These are phyloP conservation scores for Volucella inflata DNA, from an alignment of 2,888 invertebrate species.

Conservation along the genomic window DNA sequence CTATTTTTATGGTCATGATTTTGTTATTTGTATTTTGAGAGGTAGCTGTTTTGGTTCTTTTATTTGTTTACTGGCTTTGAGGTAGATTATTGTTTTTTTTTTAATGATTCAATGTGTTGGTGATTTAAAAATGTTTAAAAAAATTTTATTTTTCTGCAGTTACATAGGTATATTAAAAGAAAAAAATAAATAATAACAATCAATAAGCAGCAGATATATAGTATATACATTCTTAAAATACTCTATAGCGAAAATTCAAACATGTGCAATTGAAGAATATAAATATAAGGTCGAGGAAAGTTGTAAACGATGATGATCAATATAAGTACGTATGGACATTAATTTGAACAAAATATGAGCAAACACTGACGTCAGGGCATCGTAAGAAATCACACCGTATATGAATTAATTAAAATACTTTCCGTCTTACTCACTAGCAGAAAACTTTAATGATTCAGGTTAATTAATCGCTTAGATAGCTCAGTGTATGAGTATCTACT, in stretches of 20 bases:
- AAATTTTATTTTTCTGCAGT: constrained; percentile 1
- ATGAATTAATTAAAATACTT: no score
- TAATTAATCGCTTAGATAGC: constrained; percentile 24
- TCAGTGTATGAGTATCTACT: not conserved
- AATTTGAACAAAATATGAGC: no score
- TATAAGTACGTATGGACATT: not conserved
- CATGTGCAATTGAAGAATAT: not conserved
- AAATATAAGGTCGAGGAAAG: not conserved
- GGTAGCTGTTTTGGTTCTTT: constrained; percentile 27
- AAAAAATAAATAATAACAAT: constrained; percentile 8
- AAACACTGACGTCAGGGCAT: no score
- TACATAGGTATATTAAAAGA: not conserved
- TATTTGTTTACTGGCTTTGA: constrained; percentile 19
- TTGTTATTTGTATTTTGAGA: constrained; percentile 25
- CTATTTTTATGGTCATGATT: constrained; percentile 1
- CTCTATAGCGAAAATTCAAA: not conserved
- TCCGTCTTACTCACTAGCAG: not conserved
- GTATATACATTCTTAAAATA: constrained; percentile 2
- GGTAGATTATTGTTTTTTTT: constrained; percentile 36
- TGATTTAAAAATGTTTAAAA: not conserved
- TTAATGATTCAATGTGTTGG: not conserved
- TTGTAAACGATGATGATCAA: no score
- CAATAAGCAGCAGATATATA: constrained; percentile 18
- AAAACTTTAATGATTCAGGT: constrained; percentile 2
- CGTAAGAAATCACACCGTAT: no score